Percentiles rank a stretch among this genome's conserved stretches.
Evolutionary conservation across 1,140 invertebrate species (phyloP).

Genomic region (Macrocentrus cingulum): DNA sequence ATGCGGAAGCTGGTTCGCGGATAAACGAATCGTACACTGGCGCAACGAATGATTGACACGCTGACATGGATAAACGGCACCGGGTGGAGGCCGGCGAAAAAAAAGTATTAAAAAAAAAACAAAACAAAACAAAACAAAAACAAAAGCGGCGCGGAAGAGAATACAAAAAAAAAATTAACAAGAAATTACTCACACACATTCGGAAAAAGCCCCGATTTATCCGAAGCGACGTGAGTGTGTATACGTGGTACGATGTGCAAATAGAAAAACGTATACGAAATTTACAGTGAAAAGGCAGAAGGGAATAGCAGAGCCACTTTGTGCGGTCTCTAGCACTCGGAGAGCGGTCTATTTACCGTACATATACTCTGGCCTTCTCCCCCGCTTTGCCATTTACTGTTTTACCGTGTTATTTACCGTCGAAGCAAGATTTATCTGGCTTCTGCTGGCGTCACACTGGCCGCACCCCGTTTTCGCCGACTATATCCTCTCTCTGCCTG

Average conservation of each 20-base stretch:
- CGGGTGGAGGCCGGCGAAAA: slow-evolving; percentile 3
- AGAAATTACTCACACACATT: slow-evolving; percentile 26
- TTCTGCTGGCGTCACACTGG: slow-evolving; percentile 28
- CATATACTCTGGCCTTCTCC: not conserved
- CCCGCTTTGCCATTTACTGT: slow-evolving; percentile 29
- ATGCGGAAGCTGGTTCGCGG: slow-evolving; percentile 15
- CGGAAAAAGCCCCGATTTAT: slow-evolving; percentile 26
- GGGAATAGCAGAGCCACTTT: slow-evolving; percentile 2
- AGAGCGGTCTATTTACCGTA: slow-evolving; percentile 27
- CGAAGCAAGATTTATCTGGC: slow-evolving; percentile 33
- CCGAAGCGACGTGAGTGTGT: not conserved
- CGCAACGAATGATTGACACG: slow-evolving; percentile 21
- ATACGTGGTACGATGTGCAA: too few relatives aligned
- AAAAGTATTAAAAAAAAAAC: slow-evolving; percentile 6
- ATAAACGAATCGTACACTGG: slow-evolving; percentile 21
- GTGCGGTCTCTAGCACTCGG: slow-evolving; percentile 18
- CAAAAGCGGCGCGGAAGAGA: not conserved
- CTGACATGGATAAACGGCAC: slow-evolving; percentile 29
- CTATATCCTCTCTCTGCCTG: slow-evolving; percentile 9
- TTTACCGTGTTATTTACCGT: slow-evolving; percentile 34
- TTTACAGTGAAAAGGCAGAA: slow-evolving; percentile 20
- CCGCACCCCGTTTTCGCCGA: slow-evolving; percentile 25
- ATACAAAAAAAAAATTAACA: slow-evolving; percentile 21
- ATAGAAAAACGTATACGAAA: slow-evolving; percentile 17
- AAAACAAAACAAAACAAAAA: not conserved